Evolutionary conservation across 2,113 vertebrate species (phyloP), one percentile per base, ranked within the genome.

Genomic region (Cavia aperea): DNA sequence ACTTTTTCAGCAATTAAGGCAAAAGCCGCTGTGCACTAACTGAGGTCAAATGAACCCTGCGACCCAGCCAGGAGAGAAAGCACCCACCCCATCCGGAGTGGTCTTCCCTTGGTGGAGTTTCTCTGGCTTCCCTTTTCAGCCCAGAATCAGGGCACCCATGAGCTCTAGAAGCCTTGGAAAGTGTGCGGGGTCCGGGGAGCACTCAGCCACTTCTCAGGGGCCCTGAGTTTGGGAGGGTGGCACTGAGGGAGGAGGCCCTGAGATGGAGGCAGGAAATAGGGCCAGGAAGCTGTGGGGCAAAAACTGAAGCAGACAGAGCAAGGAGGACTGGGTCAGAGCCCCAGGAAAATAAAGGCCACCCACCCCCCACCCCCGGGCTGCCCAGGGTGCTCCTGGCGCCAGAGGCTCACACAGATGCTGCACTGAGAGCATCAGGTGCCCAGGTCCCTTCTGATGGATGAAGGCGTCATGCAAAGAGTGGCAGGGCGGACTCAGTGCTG

Each of bases 181-280:
- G 33, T 51, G 60, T 93, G 91, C 91, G 95, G 92, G 81, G 89
- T 91, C 87, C 94, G 65, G 36, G 87, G 62, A 87, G 94, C 95
- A 81, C 54, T 92, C 56, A 60, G 89, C 93, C 95, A 94, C 93
- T 63, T 95, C 62, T 89, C 96, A 70, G n/a, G 96, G 70, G 91
- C 84, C 92, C 96, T 93, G 93, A 92, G 58, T 92, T 96, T 97
- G 96, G 95, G 96, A 91, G 86, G n/a, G 78, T 10, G 49, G 49
- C 56, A 94, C n/a, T 5, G 21, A 73, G 21, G 39, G n/a, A 24
- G 39, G 70, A 16, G 56, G 56, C 16, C 39, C 39, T 39, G 39
- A 58, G 63, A 14, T 29, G 8, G 36, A 19, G 13, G 7, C 54
- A 54, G 13, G 54, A 12, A 51, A 51, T 8, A 12, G 51, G 6